A percentile compares a stretch with the other conserved stretches of the same genome.
Conservation (phyloP, 2,888 invertebrate species). For the Gymnocheta viridis region DNA sequence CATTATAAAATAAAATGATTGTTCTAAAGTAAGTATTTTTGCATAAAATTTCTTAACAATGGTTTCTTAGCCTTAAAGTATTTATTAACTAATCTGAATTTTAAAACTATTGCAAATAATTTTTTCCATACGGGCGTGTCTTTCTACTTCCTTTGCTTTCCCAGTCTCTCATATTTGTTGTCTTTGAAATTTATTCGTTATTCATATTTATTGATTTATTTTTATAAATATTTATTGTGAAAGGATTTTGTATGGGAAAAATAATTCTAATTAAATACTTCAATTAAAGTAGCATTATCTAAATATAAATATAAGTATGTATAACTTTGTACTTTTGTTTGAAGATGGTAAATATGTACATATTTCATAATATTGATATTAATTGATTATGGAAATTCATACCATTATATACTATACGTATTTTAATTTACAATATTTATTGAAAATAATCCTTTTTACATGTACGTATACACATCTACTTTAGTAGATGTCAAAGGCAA, state of each 20-base stretch:
- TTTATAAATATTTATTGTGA: no score
- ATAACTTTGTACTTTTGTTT: background rate
- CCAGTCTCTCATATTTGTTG: no score
- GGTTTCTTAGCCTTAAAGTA: no score
- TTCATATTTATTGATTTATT: no score
- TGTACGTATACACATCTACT: background rate
- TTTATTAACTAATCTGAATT: no score
- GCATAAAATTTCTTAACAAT: no score
- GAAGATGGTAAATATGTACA: no score
- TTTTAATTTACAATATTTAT: slow-evolving; percentile 26
- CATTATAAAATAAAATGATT: no score
- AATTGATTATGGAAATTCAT: slow-evolving; percentile 35
- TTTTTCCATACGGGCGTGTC: background rate
- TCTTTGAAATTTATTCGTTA: background rate
- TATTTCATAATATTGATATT: slow-evolving; percentile 35
- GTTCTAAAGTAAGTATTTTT: no score
- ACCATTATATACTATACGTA: slow-evolving; percentile 13
- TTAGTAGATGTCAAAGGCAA: background rate
- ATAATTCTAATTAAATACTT: slow-evolving; percentile 18
- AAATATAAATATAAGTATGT: background rate
- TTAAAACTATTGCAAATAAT: no score
- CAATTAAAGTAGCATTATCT: background rate
- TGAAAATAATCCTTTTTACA: slow-evolving; percentile 2
- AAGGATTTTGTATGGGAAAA: background rate
- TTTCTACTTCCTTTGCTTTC: background rate